Evolutionary conservation across 2,797 vertebrate genomes (phyloP), one percentile per base, ranked within the genome.

Genomic region (Morelia viridis): DNA sequence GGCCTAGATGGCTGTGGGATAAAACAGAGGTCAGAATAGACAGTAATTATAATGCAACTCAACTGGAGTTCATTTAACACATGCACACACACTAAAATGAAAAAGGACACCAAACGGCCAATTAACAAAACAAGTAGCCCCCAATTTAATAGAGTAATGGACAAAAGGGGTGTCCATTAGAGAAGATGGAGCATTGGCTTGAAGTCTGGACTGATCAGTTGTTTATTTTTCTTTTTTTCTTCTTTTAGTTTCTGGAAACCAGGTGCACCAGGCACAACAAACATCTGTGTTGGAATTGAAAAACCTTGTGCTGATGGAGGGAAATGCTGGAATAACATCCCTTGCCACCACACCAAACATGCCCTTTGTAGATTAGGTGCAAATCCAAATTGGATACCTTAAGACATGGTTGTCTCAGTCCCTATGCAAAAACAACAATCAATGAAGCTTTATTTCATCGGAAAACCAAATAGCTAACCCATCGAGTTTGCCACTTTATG

Each of bases 231-330:
- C 0, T 22, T n/a, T 6, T 28, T 7, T 86, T 8, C 57, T 22
- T 31, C 46, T 22, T 71, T 68, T 28, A 91, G 90, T 19, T 87
- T 28, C 64, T 91, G 90, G 90, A 12, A 1, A 28, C 0, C 0
- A 4, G 22, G 2, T 17, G 2, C 2, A 68, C 65, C 88, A 41
- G 8, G 9, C 0, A 0, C 0, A 7, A 0, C 0, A 2, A 0
- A 0, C 11, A 0, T 11, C 4, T 68, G 31, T 50, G 90, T 22
- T 22, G 31, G 24, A 58, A n/a, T 87, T 87, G 5, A 1, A n/a
- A 28, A 26, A 19, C 0, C 0, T n/a, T 90, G 89, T 60, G 2
- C 9, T 2, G 0, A 0, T 2, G 0, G 5, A 28, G 56, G 46
- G 5, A 41, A n/a, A 0, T 91, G 90, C 9, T 91, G 90, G 90